Conservation (phyloP, 1,140 invertebrate genomes). For the Aphelenchoides fujianensis region DNA sequence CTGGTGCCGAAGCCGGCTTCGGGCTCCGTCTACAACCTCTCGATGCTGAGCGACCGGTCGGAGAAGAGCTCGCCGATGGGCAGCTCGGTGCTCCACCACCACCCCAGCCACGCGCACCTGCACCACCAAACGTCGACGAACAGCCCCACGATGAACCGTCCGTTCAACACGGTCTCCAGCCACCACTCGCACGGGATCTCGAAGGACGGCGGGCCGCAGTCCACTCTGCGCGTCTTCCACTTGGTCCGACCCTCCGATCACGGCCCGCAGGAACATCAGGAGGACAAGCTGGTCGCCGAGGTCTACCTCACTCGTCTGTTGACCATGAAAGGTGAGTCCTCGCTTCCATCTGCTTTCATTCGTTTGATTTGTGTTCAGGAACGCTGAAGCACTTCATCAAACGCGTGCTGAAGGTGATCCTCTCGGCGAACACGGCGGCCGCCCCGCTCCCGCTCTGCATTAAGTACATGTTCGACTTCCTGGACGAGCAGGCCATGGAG, state of each 20-base stretch:
- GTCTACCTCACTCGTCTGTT: conserved; percentile 95
- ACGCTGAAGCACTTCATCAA: conserved; percentile 86
- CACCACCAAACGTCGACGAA: conserved; percentile 31
- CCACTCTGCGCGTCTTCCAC: conserved; percentile 73
- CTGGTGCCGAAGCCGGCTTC: conserved; percentile 84
- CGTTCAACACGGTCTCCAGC: conserved; percentile 43
- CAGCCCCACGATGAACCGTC: conserved; percentile 48
- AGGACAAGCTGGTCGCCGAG: conserved; percentile 98
- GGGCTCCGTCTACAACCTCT: conserved; percentile 86
- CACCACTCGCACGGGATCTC: conserved; percentile 33
- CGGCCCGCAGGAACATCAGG: conserved; percentile 70
- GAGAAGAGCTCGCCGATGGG: conserved; percentile 47
- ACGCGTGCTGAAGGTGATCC: conserved; percentile 97
- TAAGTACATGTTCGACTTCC: conserved; percentile 99
- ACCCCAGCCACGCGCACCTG: conserved; percentile 9
- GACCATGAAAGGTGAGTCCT: conserved; percentile 80
- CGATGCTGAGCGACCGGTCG: conserved; percentile 77
- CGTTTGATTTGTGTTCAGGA: conserved; percentile 64
- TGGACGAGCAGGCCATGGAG: conserved; percentile 84
- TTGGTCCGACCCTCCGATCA: conserved; percentile 82
- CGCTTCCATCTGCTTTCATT: too few species aligned
- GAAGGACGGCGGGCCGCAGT: conserved; percentile 9
- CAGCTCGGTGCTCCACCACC: background rate
- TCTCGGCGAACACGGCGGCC: conserved; percentile 88
- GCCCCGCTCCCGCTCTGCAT: conserved; percentile 86